A percentile compares a stretch with the other conserved stretches of the same genome.
Conservation (phyloP, 2,888 invertebrate genomes). For the Stenotaenia linearis region DNA sequence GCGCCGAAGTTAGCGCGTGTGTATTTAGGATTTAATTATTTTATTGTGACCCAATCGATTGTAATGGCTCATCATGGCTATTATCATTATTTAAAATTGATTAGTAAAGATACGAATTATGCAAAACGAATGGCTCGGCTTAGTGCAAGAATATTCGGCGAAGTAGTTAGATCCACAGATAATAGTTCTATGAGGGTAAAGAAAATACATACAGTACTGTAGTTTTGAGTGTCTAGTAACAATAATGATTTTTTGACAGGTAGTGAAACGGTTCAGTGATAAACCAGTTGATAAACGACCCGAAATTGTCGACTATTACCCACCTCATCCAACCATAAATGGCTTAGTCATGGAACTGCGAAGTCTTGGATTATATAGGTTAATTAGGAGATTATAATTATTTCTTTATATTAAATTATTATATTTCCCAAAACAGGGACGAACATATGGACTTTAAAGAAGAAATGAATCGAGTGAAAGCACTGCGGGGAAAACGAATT, state of each 20-base stretch:
- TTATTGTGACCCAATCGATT: no score
- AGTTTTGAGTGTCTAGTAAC: neutral
- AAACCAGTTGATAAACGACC: slow-evolving; percentile 67
- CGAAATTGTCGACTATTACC: slow-evolving; percentile 76
- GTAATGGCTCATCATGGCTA: slow-evolving; percentile 31
- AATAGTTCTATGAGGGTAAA: slow-evolving; percentile 63
- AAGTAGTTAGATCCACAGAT: slow-evolving; percentile 71
- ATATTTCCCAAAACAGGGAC: slow-evolving; percentile 55
- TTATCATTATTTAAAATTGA: slow-evolving; percentile 61
- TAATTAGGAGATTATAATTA: slow-evolving; percentile 33
- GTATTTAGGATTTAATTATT: no score
- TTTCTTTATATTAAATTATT: no score
- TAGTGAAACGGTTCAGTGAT: slow-evolving; percentile 69
- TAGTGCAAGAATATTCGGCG: slow-evolving; percentile 81
- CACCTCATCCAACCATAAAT: slow-evolving; percentile 71
- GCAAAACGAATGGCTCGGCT: slow-evolving; percentile 77
- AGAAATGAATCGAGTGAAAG: slow-evolving; percentile 71
- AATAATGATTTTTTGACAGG: slow-evolving; percentile 41
- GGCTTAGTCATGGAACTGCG: slow-evolving; percentile 65
- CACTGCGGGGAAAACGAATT: slow-evolving; percentile 65
- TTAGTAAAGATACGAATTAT: slow-evolving; percentile 68
- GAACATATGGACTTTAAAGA: slow-evolving; percentile 86
- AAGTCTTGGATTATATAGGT: slow-evolving; percentile 68
- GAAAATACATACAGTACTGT: neutral
- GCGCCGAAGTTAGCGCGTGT: no score